Evolutionary conservation across 2,888 invertebrate genomes (phyloP), one percentile per base, ranked within the genome.

Genomic region (Apoda limacodes): DNA sequence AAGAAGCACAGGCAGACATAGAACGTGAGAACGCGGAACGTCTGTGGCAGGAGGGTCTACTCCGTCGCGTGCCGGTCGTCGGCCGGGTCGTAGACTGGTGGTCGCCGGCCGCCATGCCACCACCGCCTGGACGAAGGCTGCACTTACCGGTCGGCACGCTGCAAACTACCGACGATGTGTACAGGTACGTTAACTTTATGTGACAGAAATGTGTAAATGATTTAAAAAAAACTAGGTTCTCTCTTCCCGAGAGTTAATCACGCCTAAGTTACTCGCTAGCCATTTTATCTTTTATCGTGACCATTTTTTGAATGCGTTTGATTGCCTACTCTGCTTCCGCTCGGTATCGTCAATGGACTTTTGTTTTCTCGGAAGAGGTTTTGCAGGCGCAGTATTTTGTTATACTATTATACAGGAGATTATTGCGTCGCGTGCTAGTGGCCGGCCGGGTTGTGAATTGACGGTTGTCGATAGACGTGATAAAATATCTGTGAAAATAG

Each of bases 51-150:
- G 97, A 97, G 70, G 98, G 98, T 1, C 88, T 98, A 34, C 82
- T 98, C 40, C 83, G 98, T 11, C 94, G 96, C 48, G 93, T 98
- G 44, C 98, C 98, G 0, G 91, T 98, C 2, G 93, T 98, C 34
- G 94, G 97, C 0, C 89, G 93, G 12, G 87, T 98, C 33, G 90
- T 97, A 28, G 95, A 95, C 75, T 98, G 98, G 98, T 96, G 94
- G 92, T 92, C 94, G 27, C 98, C 97, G 5, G 55, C 62, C 39
- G 34, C 48, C 10, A 39, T 43, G 35, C 56, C 65, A 33, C 85
- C 90, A 3, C 78, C 85, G 13, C 81, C 87, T 5, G 91, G 75
- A 88, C 46, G 90, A 88, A 45, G 89, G 85, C 64, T 97, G 93
- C 55, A 93, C 88, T 66, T 71, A 84, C 90, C 62, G 90, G 93